Evolutionary conservation across 2,797 vertebrate genomes (phyloP).

Genomic region (Bryconaethiops microstoma): DNA sequence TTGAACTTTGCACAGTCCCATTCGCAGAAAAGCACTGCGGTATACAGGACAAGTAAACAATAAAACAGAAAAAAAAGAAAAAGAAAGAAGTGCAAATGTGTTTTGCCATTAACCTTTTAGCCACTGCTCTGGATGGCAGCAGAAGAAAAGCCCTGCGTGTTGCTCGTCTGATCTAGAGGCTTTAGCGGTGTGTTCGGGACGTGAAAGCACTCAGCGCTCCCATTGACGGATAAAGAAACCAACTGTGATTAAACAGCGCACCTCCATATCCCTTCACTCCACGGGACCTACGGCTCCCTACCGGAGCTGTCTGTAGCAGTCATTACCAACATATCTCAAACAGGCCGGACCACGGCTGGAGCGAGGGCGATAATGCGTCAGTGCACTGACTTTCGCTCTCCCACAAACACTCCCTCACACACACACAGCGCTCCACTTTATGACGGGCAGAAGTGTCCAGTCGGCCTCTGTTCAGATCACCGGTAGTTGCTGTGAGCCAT

Average conservation of each 20-base stretch:
- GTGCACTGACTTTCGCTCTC: constrained; percentile 35
- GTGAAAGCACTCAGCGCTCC: constrained; percentile 35
- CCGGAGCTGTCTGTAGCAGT: constrained; percentile 33
- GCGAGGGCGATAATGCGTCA: constrained; percentile 44
- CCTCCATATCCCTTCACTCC: constrained; percentile 36
- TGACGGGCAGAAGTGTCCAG: constrained; percentile 32
- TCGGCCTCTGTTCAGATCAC: constrained; percentile 5
- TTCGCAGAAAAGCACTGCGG: background rate
- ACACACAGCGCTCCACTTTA: constrained; percentile 31
- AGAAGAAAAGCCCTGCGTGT: constrained; percentile 39
- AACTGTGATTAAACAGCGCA: constrained; percentile 39
- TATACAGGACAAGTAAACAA: background rate
- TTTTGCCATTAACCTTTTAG: constrained; percentile 46
- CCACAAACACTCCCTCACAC: constrained; percentile 23
- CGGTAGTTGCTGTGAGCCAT: constrained; percentile 52
- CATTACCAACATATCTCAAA: constrained; percentile 46
- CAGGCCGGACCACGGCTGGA: constrained; percentile 12
- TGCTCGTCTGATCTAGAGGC: constrained; percentile 21
- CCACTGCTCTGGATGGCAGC: constrained; percentile 34
- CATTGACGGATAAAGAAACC: constrained; percentile 23
- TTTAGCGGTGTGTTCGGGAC: constrained; percentile 22
- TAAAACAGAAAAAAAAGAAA: background rate
- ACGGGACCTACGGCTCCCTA: constrained; percentile 20
- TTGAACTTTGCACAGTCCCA: background rate
- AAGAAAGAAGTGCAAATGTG: constrained; percentile 20